These are phyloP conservation scores for Luehdorfia chinensis DNA, from an alignment of 1,140 invertebrate species.

Conservation along the genomic window DNA sequence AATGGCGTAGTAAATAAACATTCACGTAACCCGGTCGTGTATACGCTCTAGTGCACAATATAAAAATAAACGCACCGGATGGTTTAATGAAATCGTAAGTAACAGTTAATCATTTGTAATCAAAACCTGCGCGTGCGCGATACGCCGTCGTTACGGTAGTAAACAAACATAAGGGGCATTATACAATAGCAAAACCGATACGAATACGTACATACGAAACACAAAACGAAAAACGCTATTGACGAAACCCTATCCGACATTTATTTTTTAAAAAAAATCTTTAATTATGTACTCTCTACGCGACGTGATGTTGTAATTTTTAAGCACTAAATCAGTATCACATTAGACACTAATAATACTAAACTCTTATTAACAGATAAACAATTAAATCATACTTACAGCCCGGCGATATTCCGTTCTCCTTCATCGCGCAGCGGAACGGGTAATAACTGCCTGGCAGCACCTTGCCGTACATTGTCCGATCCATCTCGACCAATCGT, in stretches of 20 bases:
- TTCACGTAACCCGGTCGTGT: no score
- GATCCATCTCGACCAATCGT: constrained; percentile 81
- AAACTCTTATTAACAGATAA: no score
- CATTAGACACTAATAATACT: no score
- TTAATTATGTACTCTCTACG: no score
- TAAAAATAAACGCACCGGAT: constrained; percentile 50
- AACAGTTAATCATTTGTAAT: constrained; percentile 33
- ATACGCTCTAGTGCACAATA: constrained; percentile 23
- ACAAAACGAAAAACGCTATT: no score
- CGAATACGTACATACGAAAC: no score
- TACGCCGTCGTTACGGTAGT: constrained; percentile 27
- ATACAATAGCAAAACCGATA: no score
- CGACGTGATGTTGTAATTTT: no score
- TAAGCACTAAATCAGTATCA: no score
- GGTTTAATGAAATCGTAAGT: constrained; percentile 31
- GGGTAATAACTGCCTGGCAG: constrained; percentile 87
- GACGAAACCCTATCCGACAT: no score
- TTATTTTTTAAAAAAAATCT: no score
- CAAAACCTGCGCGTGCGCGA: constrained; percentile 25
- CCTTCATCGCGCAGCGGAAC: constrained; percentile 85
- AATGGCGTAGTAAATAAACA: no score
- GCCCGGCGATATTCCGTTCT: constrained; percentile 88
- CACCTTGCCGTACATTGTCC: constrained; percentile 91
- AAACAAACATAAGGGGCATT: constrained; percentile 39
- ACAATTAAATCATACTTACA: constrained; percentile 86